Conservation (phyloP, 2,888 invertebrate species). For the Operophtera brumata region DNA sequence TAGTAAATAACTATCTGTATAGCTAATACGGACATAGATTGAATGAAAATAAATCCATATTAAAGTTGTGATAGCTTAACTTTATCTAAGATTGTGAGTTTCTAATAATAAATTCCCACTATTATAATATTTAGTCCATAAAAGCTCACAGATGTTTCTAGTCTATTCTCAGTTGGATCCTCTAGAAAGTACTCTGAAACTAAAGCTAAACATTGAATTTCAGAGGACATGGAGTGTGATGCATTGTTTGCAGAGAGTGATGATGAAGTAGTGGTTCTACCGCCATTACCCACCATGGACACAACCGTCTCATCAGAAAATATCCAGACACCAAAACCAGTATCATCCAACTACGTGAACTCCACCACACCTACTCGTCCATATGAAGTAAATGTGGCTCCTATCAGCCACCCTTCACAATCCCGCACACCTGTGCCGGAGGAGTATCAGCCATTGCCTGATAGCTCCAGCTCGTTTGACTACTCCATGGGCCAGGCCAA, state of each 20-base stretch:
- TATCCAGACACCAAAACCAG: slow-evolving; percentile 49
- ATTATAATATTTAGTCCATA: background rate
- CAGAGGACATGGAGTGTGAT: slow-evolving; percentile 84
- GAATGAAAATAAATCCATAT: background rate
- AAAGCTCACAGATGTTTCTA: too few species aligned
- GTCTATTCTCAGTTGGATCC: too few species aligned
- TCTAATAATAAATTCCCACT: background rate
- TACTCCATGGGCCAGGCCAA: slow-evolving; percentile 50
- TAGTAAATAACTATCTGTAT: background rate
- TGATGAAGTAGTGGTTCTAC: slow-evolving; percentile 79
- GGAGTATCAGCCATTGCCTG: slow-evolving; percentile 73
- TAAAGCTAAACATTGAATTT: slow-evolving; percentile 36
- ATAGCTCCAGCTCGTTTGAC: slow-evolving; percentile 68
- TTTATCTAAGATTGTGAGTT: background rate
- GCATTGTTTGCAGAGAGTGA: slow-evolving; percentile 84
- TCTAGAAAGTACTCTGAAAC: too few species aligned
- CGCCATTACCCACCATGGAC: slow-evolving; percentile 44
- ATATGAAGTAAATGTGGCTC: slow-evolving; percentile 57
- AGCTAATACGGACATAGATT: too few species aligned
- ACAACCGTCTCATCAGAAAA: slow-evolving; percentile 40
- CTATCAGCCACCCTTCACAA: slow-evolving; percentile 54
- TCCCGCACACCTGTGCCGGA: slow-evolving; percentile 73
- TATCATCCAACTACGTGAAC: slow-evolving; percentile 64
- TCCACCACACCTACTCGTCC: slow-evolving; percentile 60
- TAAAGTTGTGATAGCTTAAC: background rate